A percentile compares a stretch with the other conserved stretches of the same genome.
These are phyloP conservation scores for Ectemnius cavifrons DNA, from an alignment of 2,888 invertebrate genomes.

Conservation along the genomic window DNA sequence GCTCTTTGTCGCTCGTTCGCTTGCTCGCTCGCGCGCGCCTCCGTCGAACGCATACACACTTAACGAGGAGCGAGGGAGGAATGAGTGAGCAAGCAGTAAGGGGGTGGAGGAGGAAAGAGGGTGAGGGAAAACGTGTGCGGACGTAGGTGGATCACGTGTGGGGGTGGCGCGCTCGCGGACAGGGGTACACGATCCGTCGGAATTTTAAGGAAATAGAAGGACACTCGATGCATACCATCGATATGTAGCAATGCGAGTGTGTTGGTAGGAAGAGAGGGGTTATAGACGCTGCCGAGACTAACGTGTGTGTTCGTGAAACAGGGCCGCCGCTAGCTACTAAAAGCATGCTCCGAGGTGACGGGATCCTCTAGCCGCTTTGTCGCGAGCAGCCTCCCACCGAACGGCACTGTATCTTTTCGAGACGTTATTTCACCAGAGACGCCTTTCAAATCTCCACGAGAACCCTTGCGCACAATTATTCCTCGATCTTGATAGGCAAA, in stretches of 20 bases:
- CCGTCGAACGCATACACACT: constrained; percentile 50
- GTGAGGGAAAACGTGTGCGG: constrained; percentile 19
- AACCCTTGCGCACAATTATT: too few relatives aligned
- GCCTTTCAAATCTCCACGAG: too few relatives aligned
- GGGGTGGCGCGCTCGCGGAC: constrained; percentile 39
- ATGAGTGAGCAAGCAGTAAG: too few relatives aligned
- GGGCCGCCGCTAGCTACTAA: constrained; percentile 42
- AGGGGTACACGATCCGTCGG: constrained; percentile 67
- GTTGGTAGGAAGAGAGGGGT: constrained; percentile 25
- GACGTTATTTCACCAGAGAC: not conserved
- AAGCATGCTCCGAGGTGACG: constrained; percentile 50
- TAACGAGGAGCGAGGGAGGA: constrained; percentile 37
- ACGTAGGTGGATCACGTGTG: constrained; percentile 36
- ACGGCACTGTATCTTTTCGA: not conserved
- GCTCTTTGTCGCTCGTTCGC: constrained; percentile 26
- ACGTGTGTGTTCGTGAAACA: constrained; percentile 44
- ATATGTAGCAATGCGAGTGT: constrained; percentile 53
- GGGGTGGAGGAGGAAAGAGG: too few relatives aligned
- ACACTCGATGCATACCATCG: constrained; percentile 72
- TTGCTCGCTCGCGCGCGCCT: constrained; percentile 33
- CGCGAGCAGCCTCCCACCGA: not conserved
- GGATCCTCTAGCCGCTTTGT: constrained; percentile 42
- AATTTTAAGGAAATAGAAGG: constrained; percentile 74
- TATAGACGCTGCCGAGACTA: constrained; percentile 28
- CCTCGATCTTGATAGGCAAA: too few relatives aligned